phyloP scores from a whole-genome alignment of 1,140 invertebrate genomes.

The Aphaenogaster floridana region DNA sequence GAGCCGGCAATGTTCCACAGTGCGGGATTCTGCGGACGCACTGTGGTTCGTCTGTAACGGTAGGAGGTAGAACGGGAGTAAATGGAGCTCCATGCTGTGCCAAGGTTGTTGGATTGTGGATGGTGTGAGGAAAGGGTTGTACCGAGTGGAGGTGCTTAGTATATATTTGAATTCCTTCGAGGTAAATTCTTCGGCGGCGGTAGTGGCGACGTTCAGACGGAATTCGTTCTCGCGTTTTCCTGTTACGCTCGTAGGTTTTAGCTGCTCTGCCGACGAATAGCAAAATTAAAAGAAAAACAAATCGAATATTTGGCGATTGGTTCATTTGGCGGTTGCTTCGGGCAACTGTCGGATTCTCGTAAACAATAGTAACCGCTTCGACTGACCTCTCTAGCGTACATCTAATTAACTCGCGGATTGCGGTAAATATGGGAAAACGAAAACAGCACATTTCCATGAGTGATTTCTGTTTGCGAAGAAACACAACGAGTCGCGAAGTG shows the following conservation, averaged over 20 bases:
- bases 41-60: constrained; percentile 46
- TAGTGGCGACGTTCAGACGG: constrained; percentile 35
- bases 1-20: constrained; percentile 42
- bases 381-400: not conserved
- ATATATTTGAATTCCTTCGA: constrained; percentile 75
- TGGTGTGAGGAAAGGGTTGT: constrained; percentile 31
- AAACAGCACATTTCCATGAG: constrained; percentile 59
- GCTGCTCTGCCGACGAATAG: not conserved
- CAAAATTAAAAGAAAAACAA: constrained; percentile 42
- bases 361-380: constrained; percentile 10
- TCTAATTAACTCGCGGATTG: constrained; percentile 53
- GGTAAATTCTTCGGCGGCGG: constrained; percentile 62
- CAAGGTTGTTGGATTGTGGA: constrained; percentile 45
- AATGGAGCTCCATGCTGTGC: constrained; percentile 64
- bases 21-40: constrained; percentile 51
- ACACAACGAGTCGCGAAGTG: constrained; percentile 45
- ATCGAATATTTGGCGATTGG: constrained; percentile 7
- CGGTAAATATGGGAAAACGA: constrained; percentile 38
- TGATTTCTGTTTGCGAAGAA: constrained; percentile 62
- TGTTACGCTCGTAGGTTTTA: constrained; percentile 17
- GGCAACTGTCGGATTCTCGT: constrained; percentile 15
- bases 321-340: constrained; percentile 19
- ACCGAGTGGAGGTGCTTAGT: constrained; percentile 53
- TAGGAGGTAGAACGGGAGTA: constrained; percentile 47
- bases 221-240: constrained; percentile 61